Evolutionary conservation across 1,140 invertebrate species (phyloP).

Genomic region (Ridgeia piscesae): DNA sequence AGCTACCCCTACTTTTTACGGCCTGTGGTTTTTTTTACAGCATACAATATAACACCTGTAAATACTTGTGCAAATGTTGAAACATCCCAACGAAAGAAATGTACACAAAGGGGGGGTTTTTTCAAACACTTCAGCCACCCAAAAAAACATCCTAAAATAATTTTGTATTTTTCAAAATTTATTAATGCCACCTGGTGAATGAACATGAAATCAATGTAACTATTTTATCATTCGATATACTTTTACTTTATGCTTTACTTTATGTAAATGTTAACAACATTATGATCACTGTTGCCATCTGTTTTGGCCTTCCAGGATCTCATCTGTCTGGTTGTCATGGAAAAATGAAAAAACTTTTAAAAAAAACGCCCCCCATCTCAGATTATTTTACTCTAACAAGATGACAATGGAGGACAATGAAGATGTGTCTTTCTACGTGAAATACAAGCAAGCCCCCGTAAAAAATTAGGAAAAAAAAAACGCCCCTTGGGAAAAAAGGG

Average conservation of each 20-base stretch:
- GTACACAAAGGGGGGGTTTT: background rate
- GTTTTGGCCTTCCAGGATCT: too few relatives aligned
- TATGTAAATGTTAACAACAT: too few relatives aligned
- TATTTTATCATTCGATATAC: too few relatives aligned
- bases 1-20: background rate
- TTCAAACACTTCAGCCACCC: background rate
- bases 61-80: background rate
- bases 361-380: background rate
- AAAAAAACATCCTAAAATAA: background rate
- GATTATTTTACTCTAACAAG: background rate
- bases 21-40: background rate
- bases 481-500: too few relatives aligned
- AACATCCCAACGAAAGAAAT: background rate
- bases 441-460: background rate
- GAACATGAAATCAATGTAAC: background rate
- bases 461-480: background rate
- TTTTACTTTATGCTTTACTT: too few relatives aligned
- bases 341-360: background rate
- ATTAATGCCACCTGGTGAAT: background rate
- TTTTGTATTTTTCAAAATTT: background rate
- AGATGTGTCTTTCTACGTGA: background rate
- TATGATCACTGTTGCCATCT: too few relatives aligned
- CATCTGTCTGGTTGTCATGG: background rate
- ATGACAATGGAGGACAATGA: background rate
- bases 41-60: background rate